A percentile compares a stretch with the other conserved stretches of the same genome.
These are phyloP conservation scores for Mycalesis mineus DNA, from an alignment of 2,888 invertebrate genomes.

Conservation along the genomic window DNA sequence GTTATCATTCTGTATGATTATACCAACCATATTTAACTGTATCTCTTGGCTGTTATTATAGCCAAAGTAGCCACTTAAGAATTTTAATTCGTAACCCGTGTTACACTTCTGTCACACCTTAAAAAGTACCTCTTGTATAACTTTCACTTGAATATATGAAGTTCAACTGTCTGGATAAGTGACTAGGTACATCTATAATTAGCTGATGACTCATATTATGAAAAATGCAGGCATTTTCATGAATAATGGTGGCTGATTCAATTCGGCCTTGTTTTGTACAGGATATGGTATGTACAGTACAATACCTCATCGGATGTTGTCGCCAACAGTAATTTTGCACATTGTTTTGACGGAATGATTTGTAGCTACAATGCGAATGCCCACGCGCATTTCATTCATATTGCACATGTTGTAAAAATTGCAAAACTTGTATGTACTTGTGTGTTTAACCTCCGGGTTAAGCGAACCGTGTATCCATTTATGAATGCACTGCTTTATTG, in stretches of 20 bases:
- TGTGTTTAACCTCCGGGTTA: slow-evolving; percentile 6
- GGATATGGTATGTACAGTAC: slow-evolving; percentile 25
- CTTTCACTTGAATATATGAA: not conserved
- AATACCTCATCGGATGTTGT: slow-evolving; percentile 29
- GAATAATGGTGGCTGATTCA: slow-evolving; percentile 23
- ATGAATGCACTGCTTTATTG: not conserved
- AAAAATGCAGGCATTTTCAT: slow-evolving; percentile 18
- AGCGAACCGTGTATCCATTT: slow-evolving; percentile 1
- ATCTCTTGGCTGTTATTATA: no score
- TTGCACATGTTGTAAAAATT: slow-evolving; percentile 16
- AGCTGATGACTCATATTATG: slow-evolving; percentile 2
- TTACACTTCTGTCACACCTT: no score
- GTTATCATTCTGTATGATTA: no score
- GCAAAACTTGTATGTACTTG: slow-evolving; percentile 4
- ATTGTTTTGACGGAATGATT: slow-evolving; percentile 22
- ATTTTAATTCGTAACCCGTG: no score
- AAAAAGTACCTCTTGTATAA: not conserved
- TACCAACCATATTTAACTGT: no score
- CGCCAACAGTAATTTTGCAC: slow-evolving; percentile 18
- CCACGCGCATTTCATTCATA: slow-evolving; percentile 4
- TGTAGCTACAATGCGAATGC: not conserved
- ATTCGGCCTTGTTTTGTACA: slow-evolving; percentile 29
- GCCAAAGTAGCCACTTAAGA: no score
- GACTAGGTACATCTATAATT: not conserved
- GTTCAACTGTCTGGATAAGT: not conserved